Evolutionary conservation across 2,113 vertebrate species (phyloP).

Genomic region (Porphyrio hochstetteri): DNA sequence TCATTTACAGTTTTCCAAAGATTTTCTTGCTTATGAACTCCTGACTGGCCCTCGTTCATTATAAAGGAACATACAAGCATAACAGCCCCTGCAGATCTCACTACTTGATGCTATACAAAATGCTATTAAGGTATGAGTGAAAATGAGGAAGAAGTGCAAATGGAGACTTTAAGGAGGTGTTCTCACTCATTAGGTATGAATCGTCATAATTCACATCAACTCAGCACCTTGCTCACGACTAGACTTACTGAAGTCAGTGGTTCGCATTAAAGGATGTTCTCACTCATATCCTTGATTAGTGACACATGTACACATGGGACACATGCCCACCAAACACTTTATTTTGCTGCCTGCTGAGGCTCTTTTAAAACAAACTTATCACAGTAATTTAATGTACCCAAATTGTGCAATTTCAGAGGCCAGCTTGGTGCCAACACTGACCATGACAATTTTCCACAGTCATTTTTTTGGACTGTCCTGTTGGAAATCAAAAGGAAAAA

Average conservation of each 20-base stretch:
- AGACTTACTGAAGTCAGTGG: not conserved
- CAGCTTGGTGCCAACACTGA: not conserved
- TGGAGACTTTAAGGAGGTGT: not conserved
- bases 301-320: too few species aligned
- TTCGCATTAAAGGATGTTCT: not conserved
- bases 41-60: not conserved
- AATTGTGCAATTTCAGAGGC: not conserved
- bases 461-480: fast-evolving
- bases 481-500: not conserved
- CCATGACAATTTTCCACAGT: not conserved
- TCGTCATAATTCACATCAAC: not conserved
- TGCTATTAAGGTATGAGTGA: not conserved
- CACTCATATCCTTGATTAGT: not conserved
- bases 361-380: not conserved
- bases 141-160: not conserved
- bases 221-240: not conserved
- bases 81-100: not conserved
- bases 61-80: not conserved
- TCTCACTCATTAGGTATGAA: not conserved
- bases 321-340: not conserved
- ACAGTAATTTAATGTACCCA: not conserved
- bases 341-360: not conserved
- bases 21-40: not conserved
- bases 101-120: not conserved
- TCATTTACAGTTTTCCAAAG: not conserved